Conservation (phyloP, 2,113 vertebrate species). For the Labeo catla region DNA sequence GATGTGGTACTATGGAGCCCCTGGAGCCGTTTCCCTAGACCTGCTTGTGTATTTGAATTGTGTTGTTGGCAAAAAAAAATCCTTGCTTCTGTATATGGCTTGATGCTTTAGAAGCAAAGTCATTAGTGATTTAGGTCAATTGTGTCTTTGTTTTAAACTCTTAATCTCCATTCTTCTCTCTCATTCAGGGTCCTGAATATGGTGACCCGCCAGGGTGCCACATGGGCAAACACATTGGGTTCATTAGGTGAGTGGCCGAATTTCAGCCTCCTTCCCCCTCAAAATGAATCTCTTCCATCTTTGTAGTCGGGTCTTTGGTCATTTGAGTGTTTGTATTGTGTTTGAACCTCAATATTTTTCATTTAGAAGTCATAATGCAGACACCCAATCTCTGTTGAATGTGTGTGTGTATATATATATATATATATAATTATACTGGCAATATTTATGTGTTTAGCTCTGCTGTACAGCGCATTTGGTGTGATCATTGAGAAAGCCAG, state of each 20-base stretch:
- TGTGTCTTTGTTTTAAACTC: neutral
- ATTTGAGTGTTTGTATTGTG: neutral
- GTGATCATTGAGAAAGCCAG: constrained; percentile 86
- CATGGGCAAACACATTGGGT: constrained; percentile 87
- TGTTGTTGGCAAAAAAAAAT: neutral
- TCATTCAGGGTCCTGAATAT: constrained; percentile 83
- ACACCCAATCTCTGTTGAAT: neutral
- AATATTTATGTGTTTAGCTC: constrained; percentile 67
- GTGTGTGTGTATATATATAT: too few species aligned
- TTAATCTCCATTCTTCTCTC: neutral
- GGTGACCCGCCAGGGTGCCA: constrained; percentile 85
- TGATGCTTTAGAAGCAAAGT: neutral
- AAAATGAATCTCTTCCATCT: neutral
- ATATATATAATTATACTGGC: neutral
- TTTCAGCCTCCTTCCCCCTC: neutral
- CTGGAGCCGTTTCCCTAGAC: neutral
- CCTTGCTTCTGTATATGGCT: neutral
- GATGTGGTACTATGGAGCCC: neutral
- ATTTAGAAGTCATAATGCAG: neutral
- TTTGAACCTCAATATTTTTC: neutral
- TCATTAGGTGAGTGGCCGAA: constrained; percentile 82
- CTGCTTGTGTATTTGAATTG: neutral
- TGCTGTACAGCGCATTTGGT: constrained; percentile 88
- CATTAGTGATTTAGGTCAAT: constrained; percentile 1
- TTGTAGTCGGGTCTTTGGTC: neutral